Conservation (phyloP, 2,113 vertebrate species). For the Pseudopipra pipra region DNA sequence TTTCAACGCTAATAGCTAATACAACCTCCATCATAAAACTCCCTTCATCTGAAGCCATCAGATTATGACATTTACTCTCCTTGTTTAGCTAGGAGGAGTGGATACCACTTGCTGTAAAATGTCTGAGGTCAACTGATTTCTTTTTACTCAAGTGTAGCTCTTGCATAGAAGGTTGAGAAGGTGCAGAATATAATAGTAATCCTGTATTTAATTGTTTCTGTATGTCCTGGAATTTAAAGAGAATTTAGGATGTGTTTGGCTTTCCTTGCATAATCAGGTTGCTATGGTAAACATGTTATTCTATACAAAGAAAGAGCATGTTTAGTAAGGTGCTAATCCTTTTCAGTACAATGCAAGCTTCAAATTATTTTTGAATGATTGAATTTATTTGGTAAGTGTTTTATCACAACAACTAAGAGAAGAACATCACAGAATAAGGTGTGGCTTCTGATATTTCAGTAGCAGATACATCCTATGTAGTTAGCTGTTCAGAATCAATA, state of each 20-base stretch:
- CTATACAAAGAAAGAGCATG: constrained; percentile 43
- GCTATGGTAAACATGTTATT: constrained; percentile 77
- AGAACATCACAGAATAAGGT: not conserved
- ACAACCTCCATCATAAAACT: not conserved
- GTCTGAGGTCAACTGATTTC: not conserved
- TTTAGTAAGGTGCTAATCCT: constrained; percentile 61
- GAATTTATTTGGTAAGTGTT: constrained; percentile 18
- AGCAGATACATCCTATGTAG: not conserved
- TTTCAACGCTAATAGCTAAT: not conserved
- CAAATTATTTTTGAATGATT: constrained; percentile 59
- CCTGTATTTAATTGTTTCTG: constrained; percentile 57
- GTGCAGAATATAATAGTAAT: constrained; percentile 26
- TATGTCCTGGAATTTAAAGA: constrained; percentile 43
- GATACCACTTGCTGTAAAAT: not conserved
- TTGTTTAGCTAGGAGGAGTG: not conserved
- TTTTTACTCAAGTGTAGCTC: not conserved
- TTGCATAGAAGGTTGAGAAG: constrained; percentile 3
- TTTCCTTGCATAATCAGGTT: constrained; percentile 65
- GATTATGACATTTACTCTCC: not conserved
- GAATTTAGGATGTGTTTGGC: constrained; percentile 49
- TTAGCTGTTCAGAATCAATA: not conserved
- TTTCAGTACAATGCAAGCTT: constrained; percentile 57
- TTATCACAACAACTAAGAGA: constrained; percentile 18
- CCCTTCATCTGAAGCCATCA: not conserved
- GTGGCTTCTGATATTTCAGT: not conserved